Percentiles rank a stretch among this genome's conserved stretches.
Conservation (phyloP, 2,888 invertebrate species). For the Agonopterix arenella region DNA sequence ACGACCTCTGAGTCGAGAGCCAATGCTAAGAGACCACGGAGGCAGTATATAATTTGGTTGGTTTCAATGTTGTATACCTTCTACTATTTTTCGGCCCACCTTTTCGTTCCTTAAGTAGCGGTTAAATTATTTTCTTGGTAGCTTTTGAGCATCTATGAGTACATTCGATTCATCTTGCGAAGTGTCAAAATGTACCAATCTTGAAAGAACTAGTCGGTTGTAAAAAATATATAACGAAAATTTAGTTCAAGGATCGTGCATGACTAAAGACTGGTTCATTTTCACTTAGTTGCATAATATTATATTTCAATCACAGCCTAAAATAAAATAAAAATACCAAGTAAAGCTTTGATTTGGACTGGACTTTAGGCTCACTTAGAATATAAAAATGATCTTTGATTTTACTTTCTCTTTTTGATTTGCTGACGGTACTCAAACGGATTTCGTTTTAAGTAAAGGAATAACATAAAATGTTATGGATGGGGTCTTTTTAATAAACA, state of each 20-base stretch:
- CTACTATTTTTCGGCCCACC: too few relatives aligned
- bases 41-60: too few relatives aligned
- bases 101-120: too few relatives aligned
- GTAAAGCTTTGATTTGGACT: conserved; percentile 71
- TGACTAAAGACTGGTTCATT: background rate
- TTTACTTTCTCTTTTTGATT: conserved; percentile 35
- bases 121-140: too few relatives aligned
- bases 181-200: background rate
- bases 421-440: conserved; percentile 49
- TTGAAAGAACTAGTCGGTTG: background rate
- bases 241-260: too few relatives aligned
- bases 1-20: too few relatives aligned
- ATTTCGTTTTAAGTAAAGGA: background rate
- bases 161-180: background rate
- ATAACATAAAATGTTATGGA: background rate
- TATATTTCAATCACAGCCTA: background rate
- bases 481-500: too few relatives aligned
- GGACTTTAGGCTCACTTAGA: conserved; percentile 61
- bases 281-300: background rate
- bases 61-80: too few relatives aligned
- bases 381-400: conserved; percentile 25
- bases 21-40: too few relatives aligned
- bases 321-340: background rate
- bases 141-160: too few relatives aligned
- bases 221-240: too few relatives aligned